These are phyloP conservation scores for Moxostoma hubbsi DNA, from an alignment of 2,797 vertebrate genomes.

Conservation along the genomic window DNA sequence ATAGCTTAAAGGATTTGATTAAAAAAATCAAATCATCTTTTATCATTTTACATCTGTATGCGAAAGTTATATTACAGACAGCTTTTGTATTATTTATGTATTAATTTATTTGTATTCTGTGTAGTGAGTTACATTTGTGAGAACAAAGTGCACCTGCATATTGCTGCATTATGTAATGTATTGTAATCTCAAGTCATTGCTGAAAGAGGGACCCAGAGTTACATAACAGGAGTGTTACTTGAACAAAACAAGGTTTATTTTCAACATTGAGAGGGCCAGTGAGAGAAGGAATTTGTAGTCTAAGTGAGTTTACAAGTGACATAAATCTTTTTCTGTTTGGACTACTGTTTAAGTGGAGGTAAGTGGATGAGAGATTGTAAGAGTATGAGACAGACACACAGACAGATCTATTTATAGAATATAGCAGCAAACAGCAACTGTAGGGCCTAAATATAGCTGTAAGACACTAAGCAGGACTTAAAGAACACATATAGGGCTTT, in stretches of 20 bases:
- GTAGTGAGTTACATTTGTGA: not conserved
- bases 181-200: not conserved
- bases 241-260: slow-evolving; percentile 28
- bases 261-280: not conserved
- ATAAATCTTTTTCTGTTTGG: slow-evolving; percentile 5
- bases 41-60: no score
- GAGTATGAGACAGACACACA: not conserved
- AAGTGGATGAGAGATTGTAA: no score
- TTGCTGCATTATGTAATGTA: not conserved
- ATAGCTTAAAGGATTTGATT: no score
- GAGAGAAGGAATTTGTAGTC: slow-evolving; percentile 31
- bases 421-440: no score
- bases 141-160: not conserved
- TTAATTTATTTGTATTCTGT: slow-evolving; percentile 3
- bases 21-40: no score
- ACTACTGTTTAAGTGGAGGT: not conserved
- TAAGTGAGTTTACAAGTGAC: not conserved
- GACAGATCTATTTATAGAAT: no score
- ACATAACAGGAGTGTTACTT: slow-evolving; percentile 4
- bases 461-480: no score
- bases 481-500: no score
- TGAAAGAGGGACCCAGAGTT: not conserved
- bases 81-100: no score
- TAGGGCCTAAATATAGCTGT: no score
- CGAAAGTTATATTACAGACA: no score